Base-by-base conservation (phyloP, 2,888 invertebrate genomes). In the Timema podura region DNA sequence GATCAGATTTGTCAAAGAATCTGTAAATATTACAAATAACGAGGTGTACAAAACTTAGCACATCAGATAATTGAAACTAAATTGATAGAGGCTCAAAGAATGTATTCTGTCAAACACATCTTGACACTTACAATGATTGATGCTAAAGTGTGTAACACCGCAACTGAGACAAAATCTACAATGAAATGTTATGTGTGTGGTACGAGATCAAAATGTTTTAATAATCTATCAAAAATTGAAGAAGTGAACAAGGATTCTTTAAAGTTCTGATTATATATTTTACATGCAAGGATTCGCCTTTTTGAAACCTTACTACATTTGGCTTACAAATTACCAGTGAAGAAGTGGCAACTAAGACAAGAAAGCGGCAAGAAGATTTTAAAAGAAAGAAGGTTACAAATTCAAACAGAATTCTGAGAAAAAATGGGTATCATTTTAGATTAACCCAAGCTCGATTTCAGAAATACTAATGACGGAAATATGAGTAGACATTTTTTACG, bases 51-150 rank as follows among this genome's bases (percentile, higher is more conserved):
- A 61, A 30, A 61, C 11, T 9, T 45, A 6, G 0, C 10, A 61
- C 30, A 30, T 61, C 5, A 9, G 46, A 30, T 47, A 47, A 30
- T 13, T 7, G 48, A 65, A 15, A 7, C 65, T 45, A 48, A 65
- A 47, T 15, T 65, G 2, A 11, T 6, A 11, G 2, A 15, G 15
- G 15, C 65, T n/a, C 16, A 47, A 16, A 48, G 46, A 47, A 47
- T 15, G 2, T 47, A 48, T 47, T 48, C 15, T 0, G 16, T 65
- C 9, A 48, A 65, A 7, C 48, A 65, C 48, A 65, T 30, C 8
- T 46, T 65, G 65, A 3, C n/a, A n/a, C 48, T 65, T 5, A 47
- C 65, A 10, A 65, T 65, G 65, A 47, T 65, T 10, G 48, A 65
- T 16, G 47, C 11, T 7, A 45, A 65, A 13, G 65, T 65, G 2